Base-by-base conservation (phyloP, 2,888 invertebrate genomes). In the Himalopsyche anomala region DNA sequence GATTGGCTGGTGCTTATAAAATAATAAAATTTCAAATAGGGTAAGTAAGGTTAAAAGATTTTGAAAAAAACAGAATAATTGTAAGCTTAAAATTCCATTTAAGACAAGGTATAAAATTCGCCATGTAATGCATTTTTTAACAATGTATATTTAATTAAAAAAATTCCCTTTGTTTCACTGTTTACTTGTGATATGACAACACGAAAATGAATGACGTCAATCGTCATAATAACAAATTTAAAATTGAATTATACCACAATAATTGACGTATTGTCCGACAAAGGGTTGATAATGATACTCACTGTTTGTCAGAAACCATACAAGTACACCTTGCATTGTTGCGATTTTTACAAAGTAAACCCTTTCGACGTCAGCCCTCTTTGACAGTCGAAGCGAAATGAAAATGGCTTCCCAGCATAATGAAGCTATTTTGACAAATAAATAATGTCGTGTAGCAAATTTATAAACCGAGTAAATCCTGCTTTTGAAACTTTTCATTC, bases 331-430 rank as follows among this genome's bases (percentile, higher is more conserved):
- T 19, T 28, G 19, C 62, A 62, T 62, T 62, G 62, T 62, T 62
- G 62, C 28, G 19, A 62, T 62, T 62, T 62, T 62, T 28, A 62
- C 19, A 62, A 62, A 28, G 62, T 19, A 62, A 62, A 62, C 62
- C 28, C 62, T 19, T 28, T 62, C 62, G 28, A 62, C 19, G 62
- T 15, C 62, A n/a, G 19, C 2, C 19, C 28, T n/a, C 62, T 62
- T 62, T 62, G 62, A 62, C 51, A 51, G 12, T 51, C 4, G 51
- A 2, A 28, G n/a, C 62, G 28, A 11, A 62, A 62, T 62, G n/a
- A 62, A 62, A n/a, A 62, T 19, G 62, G 62, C 62, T 62, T 62
- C 62, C 62, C 4, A n/a, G 19, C n/a, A 62, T 62, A 62, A 62
- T 62, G 62, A 62, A 62, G 62, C 11, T 62, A 19, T 62, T 62